A percentile compares a stretch with the other conserved stretches of the same genome.
phyloP scores from a whole-genome alignment of 2,797 vertebrate genomes.

The Tinamus major region DNA sequence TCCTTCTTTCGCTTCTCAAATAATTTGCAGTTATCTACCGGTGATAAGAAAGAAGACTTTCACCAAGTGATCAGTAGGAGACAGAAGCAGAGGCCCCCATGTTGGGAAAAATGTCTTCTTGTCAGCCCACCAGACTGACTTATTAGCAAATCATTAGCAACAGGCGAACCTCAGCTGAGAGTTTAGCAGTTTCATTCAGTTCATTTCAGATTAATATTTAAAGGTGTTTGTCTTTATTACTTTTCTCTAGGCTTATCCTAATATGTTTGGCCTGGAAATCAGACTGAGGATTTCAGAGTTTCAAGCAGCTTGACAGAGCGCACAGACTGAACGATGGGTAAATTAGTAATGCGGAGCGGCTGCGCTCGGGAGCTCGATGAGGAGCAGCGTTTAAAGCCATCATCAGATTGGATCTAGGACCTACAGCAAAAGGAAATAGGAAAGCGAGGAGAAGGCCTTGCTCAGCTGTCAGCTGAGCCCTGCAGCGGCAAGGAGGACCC shows the following conservation, averaged over 20 bases:
- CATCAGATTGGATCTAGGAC: neutral
- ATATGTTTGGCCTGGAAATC: slow-evolving; percentile 35
- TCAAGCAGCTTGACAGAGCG: neutral
- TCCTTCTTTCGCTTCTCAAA: neutral
- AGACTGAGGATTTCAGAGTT: slow-evolving; percentile 3
- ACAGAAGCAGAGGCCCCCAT: neutral
- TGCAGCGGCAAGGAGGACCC: neutral
- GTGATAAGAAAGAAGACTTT: neutral
- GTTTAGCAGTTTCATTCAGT: neutral
- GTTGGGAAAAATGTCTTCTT: neutral
- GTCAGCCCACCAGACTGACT: slow-evolving; percentile 10
- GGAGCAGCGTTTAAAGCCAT: neutral
- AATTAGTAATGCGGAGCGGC: neutral
- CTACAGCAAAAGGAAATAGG: neutral
- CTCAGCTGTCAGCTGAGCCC: neutral
- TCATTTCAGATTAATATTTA: slow-evolving; percentile 42
- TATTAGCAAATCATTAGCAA: slow-evolving; percentile 27
- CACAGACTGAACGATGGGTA: neutral
- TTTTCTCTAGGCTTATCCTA: slow-evolving; percentile 18
- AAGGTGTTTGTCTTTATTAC: slow-evolving; percentile 25
- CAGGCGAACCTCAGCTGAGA: neutral
- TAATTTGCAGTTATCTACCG: neutral
- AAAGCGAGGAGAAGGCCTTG: neutral
- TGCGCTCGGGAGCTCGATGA: neutral
- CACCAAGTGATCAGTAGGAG: neutral